Base-by-base conservation (phyloP, 2,113 vertebrate species). In the Macquaria australasica region DNA sequence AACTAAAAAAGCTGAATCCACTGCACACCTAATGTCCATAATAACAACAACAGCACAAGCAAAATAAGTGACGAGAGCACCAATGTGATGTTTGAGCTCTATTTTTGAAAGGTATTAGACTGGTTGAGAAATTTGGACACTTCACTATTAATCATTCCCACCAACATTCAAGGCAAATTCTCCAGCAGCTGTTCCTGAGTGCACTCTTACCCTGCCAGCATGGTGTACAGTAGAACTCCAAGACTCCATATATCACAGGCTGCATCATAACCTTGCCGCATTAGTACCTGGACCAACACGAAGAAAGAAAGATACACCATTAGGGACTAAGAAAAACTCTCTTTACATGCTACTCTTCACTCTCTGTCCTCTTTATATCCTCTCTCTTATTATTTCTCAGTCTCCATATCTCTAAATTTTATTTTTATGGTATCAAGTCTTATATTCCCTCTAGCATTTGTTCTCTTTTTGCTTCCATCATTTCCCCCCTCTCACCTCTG, bases 181-280 rank as follows among this genome's bases (percentile, higher is more conserved):
- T 39, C 11, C 28, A 63, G 34, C 62, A 41, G 25, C 20, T 70
- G 16, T 25, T 55, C 10, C 41, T 20, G n/a, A 23, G 34, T 10
- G 20, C 37, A 56, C 56, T 68, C 94, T 92, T 81, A 96, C 95
- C 96, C 96, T 60, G 96, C 96, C 83, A 96, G 77, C 96, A 96
- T 96, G 28, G 96, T 96, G 63, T 96, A 96, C 28, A 96, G 90
- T 59, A 96, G 90, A 75, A 96, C 95, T 80, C 96, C 96, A 18
- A 96, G 91, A 84, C 96, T 96, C 96, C 96, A 96, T 85, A 96
- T 96, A 78, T 96, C 96, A 93, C 96, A 96, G 62, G 96, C 96
- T 63, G 96, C 96, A 60, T 96, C 96, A 81, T 96, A 96, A 73
- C 96, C 96, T 90, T 96, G 96, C 18, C 95, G 88, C 96, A 96